phyloP scores from a whole-genome alignment of 2,113 vertebrate genomes.

The Xiphias gladius region DNA sequence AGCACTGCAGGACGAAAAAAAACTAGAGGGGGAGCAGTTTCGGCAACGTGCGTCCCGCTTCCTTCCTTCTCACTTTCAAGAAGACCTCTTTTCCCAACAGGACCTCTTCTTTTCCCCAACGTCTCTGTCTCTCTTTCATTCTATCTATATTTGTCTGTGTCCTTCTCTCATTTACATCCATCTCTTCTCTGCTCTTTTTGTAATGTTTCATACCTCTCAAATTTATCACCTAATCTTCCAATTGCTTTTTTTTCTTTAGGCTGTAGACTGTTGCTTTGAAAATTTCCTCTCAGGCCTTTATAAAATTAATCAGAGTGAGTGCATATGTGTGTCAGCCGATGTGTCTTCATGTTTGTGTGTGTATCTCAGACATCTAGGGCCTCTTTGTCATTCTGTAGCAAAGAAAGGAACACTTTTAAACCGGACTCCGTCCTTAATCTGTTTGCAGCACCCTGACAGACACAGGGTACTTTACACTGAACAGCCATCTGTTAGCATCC shows the following conservation, averaged over 20 bases:
- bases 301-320: constrained; percentile 39
- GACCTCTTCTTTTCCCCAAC: constrained; percentile 37
- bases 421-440: constrained; percentile 49
- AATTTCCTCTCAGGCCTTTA: constrained; percentile 4
- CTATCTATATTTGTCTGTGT: constrained; percentile 28
- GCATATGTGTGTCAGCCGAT: constrained; percentile 22
- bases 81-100: constrained; percentile 45
- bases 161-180: constrained; percentile 23
- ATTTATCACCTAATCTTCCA: constrained; percentile 22
- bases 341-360: constrained; percentile 10
- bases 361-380: background rate
- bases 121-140: constrained; percentile 27
- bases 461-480: constrained; percentile 43
- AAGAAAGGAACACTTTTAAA: constrained; percentile 27
- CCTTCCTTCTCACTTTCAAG: constrained; percentile 59
- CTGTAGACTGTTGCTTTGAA: constrained; percentile 26
- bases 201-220: constrained; percentile 17
- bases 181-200: constrained; percentile 8
- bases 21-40: constrained; percentile 69
- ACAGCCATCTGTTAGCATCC: constrained; percentile 58
- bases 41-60: constrained; percentile 72
- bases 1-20: constrained; percentile 69
- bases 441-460: constrained; percentile 31
- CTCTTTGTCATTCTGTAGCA: constrained; percentile 30
- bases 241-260: constrained; percentile 6